A percentile compares a stretch with the other conserved stretches of the same genome.
phyloP scores from a whole-genome alignment of 23 tunicate species.

The Styela plicata region DNA sequence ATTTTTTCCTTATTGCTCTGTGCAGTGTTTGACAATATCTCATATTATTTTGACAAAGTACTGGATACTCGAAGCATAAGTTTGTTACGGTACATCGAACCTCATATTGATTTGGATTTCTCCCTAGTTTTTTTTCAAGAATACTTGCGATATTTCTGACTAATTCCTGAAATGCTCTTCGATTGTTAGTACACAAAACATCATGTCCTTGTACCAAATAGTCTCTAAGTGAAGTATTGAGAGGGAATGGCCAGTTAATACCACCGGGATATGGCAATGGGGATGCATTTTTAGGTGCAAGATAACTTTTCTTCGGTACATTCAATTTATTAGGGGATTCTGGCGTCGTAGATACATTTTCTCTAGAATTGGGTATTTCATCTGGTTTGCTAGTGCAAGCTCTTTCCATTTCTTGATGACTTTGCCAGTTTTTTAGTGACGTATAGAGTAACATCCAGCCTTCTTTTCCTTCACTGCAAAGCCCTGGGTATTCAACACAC shows the following conservation, averaged over 20 bases:
- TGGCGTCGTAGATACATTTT: not conserved
- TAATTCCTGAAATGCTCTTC: not conserved
- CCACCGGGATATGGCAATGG: not conserved
- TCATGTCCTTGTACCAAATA: not conserved
- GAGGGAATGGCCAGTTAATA: not conserved
- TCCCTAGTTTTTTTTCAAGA: not conserved
- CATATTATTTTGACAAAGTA: not conserved
- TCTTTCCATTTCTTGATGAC: not conserved
- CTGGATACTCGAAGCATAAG: not conserved
- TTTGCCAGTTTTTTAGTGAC: not conserved
- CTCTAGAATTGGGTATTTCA: not conserved
- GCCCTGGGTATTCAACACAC: constrained; percentile 10
- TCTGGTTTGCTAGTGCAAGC: too few relatives aligned
- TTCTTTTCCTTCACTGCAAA: not conserved
- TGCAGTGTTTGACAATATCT: not conserved
- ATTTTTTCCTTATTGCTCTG: not conserved
- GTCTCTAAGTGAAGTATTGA: not conserved
- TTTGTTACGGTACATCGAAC: not conserved
- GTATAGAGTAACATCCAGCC: not conserved
- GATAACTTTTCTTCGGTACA: not conserved
- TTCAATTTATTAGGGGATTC: not conserved
- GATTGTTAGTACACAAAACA: too few relatives aligned
- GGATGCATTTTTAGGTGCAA: not conserved
- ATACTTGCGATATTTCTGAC: not conserved
- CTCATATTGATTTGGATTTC: not conserved